Evolutionary conservation across 2,888 invertebrate genomes (phyloP).

Genomic region (Ophion costatus): DNA sequence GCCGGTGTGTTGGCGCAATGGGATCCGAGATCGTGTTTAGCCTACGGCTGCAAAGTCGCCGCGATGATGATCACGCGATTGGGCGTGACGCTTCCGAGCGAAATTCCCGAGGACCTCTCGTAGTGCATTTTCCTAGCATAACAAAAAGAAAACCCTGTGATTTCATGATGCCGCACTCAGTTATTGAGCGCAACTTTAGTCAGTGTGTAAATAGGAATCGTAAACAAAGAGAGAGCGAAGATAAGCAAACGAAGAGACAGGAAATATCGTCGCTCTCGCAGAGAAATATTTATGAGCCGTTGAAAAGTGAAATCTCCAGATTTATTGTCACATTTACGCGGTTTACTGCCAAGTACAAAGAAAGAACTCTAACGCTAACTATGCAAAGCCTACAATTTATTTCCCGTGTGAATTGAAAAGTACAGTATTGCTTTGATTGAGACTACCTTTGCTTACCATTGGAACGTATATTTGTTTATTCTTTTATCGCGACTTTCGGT

Average conservation of each 20-base stretch:
- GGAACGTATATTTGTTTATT: background rate
- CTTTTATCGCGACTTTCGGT: background rate
- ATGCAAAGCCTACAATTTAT: background rate
- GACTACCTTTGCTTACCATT: background rate
- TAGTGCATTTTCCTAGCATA: constrained; percentile 31
- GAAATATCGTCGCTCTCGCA: constrained; percentile 16
- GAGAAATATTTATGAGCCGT: constrained; percentile 38
- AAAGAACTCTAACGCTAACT: constrained; percentile 33
- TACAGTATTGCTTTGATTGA: background rate
- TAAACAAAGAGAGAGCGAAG: constrained; percentile 26
- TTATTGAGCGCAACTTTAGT: constrained; percentile 42
- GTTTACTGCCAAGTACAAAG: constrained; percentile 67
- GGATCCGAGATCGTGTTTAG: constrained; percentile 79
- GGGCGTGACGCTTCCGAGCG: constrained; percentile 75
- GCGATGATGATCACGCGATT: constrained; percentile 75
- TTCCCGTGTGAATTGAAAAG: background rate
- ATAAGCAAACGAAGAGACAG: background rate
- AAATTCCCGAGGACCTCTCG: constrained; percentile 73
- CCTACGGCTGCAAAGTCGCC: constrained; percentile 78
- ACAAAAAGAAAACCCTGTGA: constrained; percentile 25
- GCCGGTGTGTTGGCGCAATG: constrained; percentile 78
- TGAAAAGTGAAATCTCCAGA: constrained; percentile 27
- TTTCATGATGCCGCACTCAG: constrained; percentile 44
- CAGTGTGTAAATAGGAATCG: constrained; percentile 59
- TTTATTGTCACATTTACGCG: constrained; percentile 34